These are phyloP conservation scores for Dinothrombium tinctorium DNA, from an alignment of 1,140 invertebrate species.

Conservation along the genomic window DNA sequence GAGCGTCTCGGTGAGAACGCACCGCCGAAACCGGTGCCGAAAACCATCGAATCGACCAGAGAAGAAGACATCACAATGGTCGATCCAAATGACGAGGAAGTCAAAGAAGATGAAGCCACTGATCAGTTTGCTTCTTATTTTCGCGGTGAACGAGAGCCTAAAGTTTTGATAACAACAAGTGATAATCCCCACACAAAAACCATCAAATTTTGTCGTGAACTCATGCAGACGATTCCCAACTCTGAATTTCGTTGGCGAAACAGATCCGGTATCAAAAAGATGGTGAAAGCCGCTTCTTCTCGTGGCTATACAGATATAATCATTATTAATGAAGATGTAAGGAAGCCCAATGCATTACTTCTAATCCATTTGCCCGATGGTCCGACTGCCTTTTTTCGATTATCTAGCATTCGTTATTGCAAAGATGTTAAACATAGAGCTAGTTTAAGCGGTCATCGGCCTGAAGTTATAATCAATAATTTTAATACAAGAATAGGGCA, in stretches of 20 bases:
- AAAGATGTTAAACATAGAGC: slow-evolving; percentile 25
- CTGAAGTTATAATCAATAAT: slow-evolving; percentile 89
- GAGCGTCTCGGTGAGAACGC: too few relatives aligned
- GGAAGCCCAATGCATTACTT: slow-evolving; percentile 69
- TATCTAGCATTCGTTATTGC: slow-evolving; percentile 26
- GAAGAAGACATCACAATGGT: slow-evolving; percentile 78
- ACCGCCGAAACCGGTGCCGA: slow-evolving; percentile 44
- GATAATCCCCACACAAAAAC: slow-evolving; percentile 77
- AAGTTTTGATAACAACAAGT: slow-evolving; percentile 77
- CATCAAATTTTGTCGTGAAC: slow-evolving; percentile 70
- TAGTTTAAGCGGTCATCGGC: slow-evolving; percentile 47
- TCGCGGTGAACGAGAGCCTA: slow-evolving; percentile 57
- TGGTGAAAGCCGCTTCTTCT: slow-evolving; percentile 50
- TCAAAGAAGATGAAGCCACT: slow-evolving; percentile 42
- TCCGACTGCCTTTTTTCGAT: slow-evolving; percentile 63
- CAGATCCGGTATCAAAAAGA: slow-evolving; percentile 72
- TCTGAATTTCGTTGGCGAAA: slow-evolving; percentile 49
- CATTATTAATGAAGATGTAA: slow-evolving; percentile 75
- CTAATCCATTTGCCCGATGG: slow-evolving; percentile 82
- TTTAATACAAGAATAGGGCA: slow-evolving; percentile 80
- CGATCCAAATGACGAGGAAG: slow-evolving; percentile 47
- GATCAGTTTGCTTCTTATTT: slow-evolving; percentile 80
- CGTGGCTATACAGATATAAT: slow-evolving; percentile 68
- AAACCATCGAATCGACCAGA: slow-evolving; percentile 74
- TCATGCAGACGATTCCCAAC: slow-evolving; percentile 74